Conservation (phyloP, 2,888 invertebrate species). For the Sipha maydis region DNA sequence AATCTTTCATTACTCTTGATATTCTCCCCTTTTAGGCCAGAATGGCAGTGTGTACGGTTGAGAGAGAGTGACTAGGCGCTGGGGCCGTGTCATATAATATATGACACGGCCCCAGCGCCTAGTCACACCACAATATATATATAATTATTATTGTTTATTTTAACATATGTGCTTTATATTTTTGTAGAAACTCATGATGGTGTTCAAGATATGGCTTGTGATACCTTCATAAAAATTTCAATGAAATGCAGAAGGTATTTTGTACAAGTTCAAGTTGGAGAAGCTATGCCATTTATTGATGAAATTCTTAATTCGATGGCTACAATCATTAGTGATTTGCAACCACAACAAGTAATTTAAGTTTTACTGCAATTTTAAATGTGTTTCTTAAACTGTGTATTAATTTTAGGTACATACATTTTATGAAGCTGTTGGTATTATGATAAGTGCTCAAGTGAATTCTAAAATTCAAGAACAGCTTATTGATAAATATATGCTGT, state of each 20-base stretch:
- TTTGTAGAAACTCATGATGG: constrained; percentile 95
- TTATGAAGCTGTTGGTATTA: constrained; percentile 98
- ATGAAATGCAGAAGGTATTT: constrained; percentile 98
- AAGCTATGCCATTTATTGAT: constrained; percentile 97
- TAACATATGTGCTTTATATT: constrained; percentile 33
- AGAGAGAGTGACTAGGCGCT: no score
- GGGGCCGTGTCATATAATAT: no score
- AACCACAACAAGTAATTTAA: constrained; percentile 87
- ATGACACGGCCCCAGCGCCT: no score
- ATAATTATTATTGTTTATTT: no score
- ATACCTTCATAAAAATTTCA: constrained; percentile 99
- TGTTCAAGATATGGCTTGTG: constrained; percentile 99
- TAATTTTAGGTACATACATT: constrained; percentile 83
- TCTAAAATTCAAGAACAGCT: constrained; percentile 89
- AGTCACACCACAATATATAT: no score
- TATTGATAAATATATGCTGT: constrained; percentile 96
- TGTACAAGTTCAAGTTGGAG: constrained; percentile 94
- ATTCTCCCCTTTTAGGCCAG: no score
- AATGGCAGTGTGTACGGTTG: no score
- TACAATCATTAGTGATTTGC: constrained; percentile 98
- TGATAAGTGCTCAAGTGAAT: constrained; percentile 97
- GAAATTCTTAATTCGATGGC: constrained; percentile 96
- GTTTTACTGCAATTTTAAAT: not conserved
- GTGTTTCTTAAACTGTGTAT: constrained; percentile 41
- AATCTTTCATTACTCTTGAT: no score